Evolutionary conservation across 2,888 invertebrate species (phyloP), one percentile per base, ranked within the genome.

Genomic region (Lasioglossum marginatum): DNA sequence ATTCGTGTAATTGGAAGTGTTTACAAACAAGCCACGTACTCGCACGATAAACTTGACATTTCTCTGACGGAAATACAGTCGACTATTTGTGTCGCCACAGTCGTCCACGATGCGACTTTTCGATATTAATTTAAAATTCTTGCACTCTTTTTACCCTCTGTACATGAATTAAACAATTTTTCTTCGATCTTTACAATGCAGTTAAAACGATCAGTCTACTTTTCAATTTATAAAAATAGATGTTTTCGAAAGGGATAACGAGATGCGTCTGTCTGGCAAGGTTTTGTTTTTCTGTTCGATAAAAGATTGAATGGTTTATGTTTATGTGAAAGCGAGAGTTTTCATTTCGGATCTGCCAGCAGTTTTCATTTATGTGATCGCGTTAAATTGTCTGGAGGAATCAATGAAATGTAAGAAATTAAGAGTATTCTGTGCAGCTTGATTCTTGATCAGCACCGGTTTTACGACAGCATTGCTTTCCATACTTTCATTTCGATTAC

Each of bases 401-500:
- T 23, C 3, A 75, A 71, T 12, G 14, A 76, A 16, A 19, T n/a
- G 8, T 34, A 23, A 31, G 85, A 37, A 81, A 31, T 12, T 52
- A 27, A 63, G 14, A 8, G 5, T 63, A 27, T 37, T 72, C 68
- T 14, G 37, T 12, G 40, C 27, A 70, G 14, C 10, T 70, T 34
- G 48, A 74, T 63, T 63, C 27, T 74, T 31, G 57, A 77, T 45
- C 37, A 52, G 19, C 34, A 34, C 34, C 34, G 60, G 71, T 71
- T 63, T 85, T 27, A 37, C 76, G 37, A 37, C n/a, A 45, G 31
- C 34, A 73, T 76, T 74, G 79, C 85, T 85, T 79, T 85, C 79
- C 73, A 77, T 80, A 85, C 80, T 85, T 85, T 85, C 77, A 85
- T 86, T 85, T 81, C 74, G 74, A 86, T 86, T 85, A 85, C 57